phyloP scores from a whole-genome alignment of 2,888 invertebrate species.

The Philopedon plagiatum region DNA sequence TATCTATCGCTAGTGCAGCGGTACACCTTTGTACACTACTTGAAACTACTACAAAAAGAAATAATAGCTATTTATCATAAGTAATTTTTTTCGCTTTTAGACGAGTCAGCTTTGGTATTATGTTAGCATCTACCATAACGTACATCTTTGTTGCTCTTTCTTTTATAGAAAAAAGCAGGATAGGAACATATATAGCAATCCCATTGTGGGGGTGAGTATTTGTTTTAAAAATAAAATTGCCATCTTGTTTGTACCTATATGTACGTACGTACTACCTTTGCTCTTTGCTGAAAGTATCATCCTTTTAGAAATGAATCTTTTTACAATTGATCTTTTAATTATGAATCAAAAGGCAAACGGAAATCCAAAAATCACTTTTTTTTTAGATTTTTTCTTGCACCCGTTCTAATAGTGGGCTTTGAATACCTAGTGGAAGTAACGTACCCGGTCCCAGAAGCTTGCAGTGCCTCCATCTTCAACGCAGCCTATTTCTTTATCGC shows the following conservation, averaged over 20 bases:
- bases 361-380: neutral
- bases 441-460: conserved; percentile 95
- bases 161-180: conserved; percentile 47
- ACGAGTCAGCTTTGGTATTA: conserved; percentile 50
- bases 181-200: conserved; percentile 57
- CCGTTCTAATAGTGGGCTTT: conserved; percentile 94
- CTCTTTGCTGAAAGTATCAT: no score
- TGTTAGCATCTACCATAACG: conserved; percentile 46
- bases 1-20: no score
- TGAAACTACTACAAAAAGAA: no score
- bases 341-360: neutral
- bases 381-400: conserved; percentile 95
- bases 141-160: conserved; percentile 49
- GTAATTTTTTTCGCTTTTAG: conserved; percentile 47
- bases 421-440: conserved; percentile 97
- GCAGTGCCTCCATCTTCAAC: conserved; percentile 92
- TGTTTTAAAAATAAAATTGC: no score
- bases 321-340: no score
- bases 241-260: no score
- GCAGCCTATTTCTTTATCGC: conserved; percentile 72
- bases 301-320: no score
- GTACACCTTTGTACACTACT: no score
- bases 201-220: conserved; percentile 61
- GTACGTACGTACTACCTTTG: no score
- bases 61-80: no score